Evolutionary conservation across 2,888 invertebrate species (phyloP), one percentile per base, ranked within the genome.

Genomic region (Acronicta psi): DNA sequence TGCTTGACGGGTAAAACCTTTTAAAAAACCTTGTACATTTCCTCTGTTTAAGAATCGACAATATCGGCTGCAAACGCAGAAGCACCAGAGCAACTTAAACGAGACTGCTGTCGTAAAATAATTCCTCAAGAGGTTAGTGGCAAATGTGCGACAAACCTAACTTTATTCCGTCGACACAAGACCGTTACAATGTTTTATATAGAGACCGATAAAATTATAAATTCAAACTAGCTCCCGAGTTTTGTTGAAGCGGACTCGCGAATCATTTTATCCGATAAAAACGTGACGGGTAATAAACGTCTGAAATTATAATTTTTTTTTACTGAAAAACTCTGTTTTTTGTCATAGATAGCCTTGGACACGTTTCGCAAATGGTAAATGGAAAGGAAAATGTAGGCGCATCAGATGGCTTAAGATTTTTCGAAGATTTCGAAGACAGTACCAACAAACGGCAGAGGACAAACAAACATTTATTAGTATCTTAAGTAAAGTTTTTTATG

Each of bases 261-360:
- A 42, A 69, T 53, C 53, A 54, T 69, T 45, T 29, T n/a, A 38
- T 52, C 9, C 23, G 31, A 60, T 47, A 49, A 40, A 18, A 64
- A 52, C 69, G 49, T 69, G 62, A 69, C 45, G 37, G 25, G 44
- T 41, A 61, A 46, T 53, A 54, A 25, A 61, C 16, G 8, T n/a
- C n/a, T 4, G 34, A n/a, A n/a, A n/a, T 34, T 7, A 34, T n/a
- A 61, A 40, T 41, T 42, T 59, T 53, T 37, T 46, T 51, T 53
- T 29, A 37, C 40, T 46, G 20, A 38, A 46, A 51, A 40, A 46
- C 42, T 46, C 43, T 29, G 37, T 43, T 38, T 40, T 50, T 46
- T 43, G 29, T 16, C 50, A 36, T n/a, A 20, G 46, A 47, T 41
- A 38, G 9, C 7, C 7, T n/a, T n/a, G n/a, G n/a, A n/a, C n/a